A percentile compares a stretch with the other conserved stretches of the same genome.
Conservation (phyloP, 2,113 vertebrate species). For the Gasterosteus nipponicus region DNA sequence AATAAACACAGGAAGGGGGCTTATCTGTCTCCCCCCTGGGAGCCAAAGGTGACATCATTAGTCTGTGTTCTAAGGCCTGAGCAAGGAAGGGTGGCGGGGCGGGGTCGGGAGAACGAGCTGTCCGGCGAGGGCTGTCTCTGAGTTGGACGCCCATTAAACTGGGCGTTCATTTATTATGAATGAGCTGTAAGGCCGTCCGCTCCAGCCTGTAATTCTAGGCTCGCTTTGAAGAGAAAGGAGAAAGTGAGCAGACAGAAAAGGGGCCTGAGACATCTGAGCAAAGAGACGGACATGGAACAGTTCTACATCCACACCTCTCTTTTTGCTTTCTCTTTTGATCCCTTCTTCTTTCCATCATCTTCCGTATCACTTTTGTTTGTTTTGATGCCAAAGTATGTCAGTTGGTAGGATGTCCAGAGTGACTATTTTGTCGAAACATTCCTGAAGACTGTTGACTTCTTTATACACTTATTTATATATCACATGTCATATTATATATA, state of each 20-base stretch:
- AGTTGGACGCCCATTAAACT: conserved; percentile 68
- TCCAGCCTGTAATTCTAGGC: conserved; percentile 61
- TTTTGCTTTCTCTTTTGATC: background rate
- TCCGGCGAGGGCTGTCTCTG: conserved; percentile 17
- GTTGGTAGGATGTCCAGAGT: background rate
- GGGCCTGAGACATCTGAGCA: conserved; percentile 18
- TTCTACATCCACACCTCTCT: conserved; percentile 18
- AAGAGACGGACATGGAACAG: conserved; percentile 11
- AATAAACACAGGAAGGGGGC: conserved; percentile 48
- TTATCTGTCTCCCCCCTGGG: conserved; percentile 32
- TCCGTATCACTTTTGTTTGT: background rate
- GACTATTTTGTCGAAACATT: background rate
- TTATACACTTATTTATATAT: too few relatives aligned
- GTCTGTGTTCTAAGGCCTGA: conserved; percentile 51
- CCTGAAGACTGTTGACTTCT: too few relatives aligned
- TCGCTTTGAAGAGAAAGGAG: conserved; percentile 67
- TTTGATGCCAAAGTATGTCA: background rate
- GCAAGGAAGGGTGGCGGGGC: conserved; percentile 28
- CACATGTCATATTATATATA: too few relatives aligned
- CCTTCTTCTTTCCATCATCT: background rate
- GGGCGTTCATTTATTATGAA: conserved; percentile 73
- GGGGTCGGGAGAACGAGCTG: background rate
- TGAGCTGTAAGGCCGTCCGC: conserved; percentile 63
- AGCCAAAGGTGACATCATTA: conserved; percentile 70
- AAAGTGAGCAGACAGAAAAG: conserved; percentile 31